A percentile compares a stretch with the other conserved stretches of the same genome.
Evolutionary conservation across 2,888 invertebrate genomes (phyloP).

Genomic region (Neuroscelio doddi): DNA sequence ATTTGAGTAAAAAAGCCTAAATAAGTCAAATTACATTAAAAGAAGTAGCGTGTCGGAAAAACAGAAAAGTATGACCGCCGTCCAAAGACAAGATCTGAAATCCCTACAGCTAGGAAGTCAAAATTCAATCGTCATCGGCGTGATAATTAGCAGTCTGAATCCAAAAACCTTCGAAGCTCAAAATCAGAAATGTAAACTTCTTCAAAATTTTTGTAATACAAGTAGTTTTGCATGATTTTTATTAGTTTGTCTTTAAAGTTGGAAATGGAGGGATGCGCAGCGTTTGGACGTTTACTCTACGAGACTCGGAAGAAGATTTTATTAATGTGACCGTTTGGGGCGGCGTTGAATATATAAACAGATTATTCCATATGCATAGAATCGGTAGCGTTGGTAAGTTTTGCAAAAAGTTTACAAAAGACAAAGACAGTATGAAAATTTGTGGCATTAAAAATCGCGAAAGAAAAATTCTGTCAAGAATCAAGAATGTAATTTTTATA

Average conservation of each 20-base stretch:
- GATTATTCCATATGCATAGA: constrained; percentile 77
- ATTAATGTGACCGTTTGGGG: constrained; percentile 88
- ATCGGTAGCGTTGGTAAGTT: constrained; percentile 81
- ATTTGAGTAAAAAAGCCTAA: neutral
- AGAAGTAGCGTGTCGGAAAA: neutral
- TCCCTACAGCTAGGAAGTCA: constrained; percentile 59
- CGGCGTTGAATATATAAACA: constrained; percentile 76
- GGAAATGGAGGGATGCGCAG: constrained; percentile 71
- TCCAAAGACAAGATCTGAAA: constrained; percentile 59
- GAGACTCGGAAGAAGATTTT: constrained; percentile 81
- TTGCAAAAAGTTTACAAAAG: neutral
- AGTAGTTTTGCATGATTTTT: neutral
- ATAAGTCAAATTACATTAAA: too few relatives aligned
- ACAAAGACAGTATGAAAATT: neutral
- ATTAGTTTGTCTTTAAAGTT: constrained; percentile 10
- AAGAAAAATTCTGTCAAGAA: too few relatives aligned
- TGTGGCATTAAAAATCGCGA: neutral
- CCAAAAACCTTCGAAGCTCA: constrained; percentile 59
- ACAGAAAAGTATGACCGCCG: constrained; percentile 56
- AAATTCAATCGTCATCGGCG: constrained; percentile 65
- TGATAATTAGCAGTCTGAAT: constrained; percentile 63
- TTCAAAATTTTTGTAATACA: neutral
- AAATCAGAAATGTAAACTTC: constrained; percentile 57
- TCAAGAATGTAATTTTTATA: too few relatives aligned
- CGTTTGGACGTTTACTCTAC: constrained; percentile 84